Evolutionary conservation across 2,888 invertebrate genomes (phyloP), one percentile per base, ranked within the genome.

Genomic region (Drosophila subquinaria): DNA sequence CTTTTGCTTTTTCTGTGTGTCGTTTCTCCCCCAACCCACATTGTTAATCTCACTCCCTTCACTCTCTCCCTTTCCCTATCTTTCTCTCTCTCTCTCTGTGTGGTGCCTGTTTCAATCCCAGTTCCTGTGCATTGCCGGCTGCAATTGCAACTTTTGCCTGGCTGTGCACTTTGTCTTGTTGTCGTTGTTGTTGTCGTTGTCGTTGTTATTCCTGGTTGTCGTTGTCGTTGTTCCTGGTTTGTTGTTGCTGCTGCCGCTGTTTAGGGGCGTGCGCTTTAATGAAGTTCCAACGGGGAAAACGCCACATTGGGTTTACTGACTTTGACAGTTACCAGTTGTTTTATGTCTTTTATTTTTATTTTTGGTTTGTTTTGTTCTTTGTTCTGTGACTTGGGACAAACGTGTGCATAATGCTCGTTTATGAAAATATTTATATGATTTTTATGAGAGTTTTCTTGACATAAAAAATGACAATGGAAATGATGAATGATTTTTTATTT

Each of bases 271-370:
- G 51, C 67, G 66, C 59, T 81, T 62, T 75, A 75, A 82, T 88
- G 76, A 82, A 82, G 79, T 88, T 82, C 62, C 71, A 63, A 73
- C 27, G 5, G 61, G 78, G 70, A 60, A 65, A 65, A 48, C 55
- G 52, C 33, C 60, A 27, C 61, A 33, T 35, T 15, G 59, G 38
- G 63, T 62, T 62, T 70, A 42, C 73, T 81, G 87, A 83, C 81
- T 86, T 82, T 76, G 73, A 69, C 87, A 80, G 87, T 84, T 81
- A 61, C 66, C 87, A 82, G 80, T 74, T 65, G 59, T 48, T 76
- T 53, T 36, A 45, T 67, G 51, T 52, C 27, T 51, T 61, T 30
- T 38, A 27, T 20, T 53, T 50, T 56, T 43, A 59, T 65, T 62
- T 53, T 45, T 38, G 33, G 27, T 61, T 57, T 61, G 43, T 62